Conservation (phyloP, 1,140 invertebrate genomes). For the Lutraria rhynchaena region DNA sequence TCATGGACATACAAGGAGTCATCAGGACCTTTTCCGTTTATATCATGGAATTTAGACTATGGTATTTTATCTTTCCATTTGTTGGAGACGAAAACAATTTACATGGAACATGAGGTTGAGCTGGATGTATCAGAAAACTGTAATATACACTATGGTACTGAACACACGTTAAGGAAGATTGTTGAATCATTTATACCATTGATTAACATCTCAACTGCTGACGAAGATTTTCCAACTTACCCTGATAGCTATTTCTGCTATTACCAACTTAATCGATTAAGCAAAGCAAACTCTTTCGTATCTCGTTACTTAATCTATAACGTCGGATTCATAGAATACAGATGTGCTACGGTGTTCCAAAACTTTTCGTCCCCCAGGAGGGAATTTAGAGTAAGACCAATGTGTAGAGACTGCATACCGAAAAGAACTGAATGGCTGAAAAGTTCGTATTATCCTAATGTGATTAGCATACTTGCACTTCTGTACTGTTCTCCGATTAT, state of each 20-base stretch:
- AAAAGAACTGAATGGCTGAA: not conserved
- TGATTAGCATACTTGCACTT: not conserved
- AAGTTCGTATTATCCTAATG: not conserved
- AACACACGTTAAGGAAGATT: not conserved
- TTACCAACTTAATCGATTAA: not conserved
- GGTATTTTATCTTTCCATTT: constrained; percentile 32
- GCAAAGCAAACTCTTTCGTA: not conserved
- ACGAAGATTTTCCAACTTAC: not conserved
- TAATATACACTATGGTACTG: not conserved
- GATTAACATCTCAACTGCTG: not conserved
- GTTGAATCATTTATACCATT: not conserved
- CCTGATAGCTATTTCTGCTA: not conserved
- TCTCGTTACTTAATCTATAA: not conserved
- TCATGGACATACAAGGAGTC: constrained; percentile 19
- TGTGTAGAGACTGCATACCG: not conserved
- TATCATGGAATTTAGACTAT: constrained; percentile 39
- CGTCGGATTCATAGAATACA: not conserved
- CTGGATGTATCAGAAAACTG: not conserved
- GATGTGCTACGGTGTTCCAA: not conserved
- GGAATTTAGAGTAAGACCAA: not conserved
- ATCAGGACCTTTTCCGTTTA: constrained; percentile 13
- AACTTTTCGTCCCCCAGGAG: not conserved
- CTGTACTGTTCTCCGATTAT: constrained; percentile 1
- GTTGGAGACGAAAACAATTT: constrained; percentile 9
- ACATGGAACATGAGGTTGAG: not conserved